Evolutionary conservation across 2,888 invertebrate genomes (phyloP).

Genomic region (Pheosia tremula): DNA sequence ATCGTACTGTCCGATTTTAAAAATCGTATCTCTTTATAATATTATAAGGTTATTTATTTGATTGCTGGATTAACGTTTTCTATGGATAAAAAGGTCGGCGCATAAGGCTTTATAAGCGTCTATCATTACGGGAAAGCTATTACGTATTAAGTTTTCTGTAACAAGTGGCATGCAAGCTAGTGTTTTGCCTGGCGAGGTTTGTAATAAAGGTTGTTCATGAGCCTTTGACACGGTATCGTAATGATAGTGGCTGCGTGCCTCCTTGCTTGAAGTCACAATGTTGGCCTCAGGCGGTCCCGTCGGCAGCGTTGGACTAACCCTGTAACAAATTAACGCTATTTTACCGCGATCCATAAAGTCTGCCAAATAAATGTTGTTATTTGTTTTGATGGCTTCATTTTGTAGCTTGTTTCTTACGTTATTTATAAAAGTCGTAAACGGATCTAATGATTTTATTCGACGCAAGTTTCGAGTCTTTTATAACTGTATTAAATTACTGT

Average conservation of each 20-base stretch:
- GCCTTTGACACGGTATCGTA: constrained; percentile 46
- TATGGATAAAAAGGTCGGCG: constrained; percentile 16
- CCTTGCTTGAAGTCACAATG: constrained; percentile 47
- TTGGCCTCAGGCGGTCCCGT: constrained; percentile 55
- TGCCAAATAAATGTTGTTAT: constrained; percentile 43
- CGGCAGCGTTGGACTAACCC: constrained; percentile 45
- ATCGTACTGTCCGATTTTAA: constrained; percentile 45
- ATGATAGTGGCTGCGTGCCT: constrained; percentile 47
- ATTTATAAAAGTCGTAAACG: constrained; percentile 47
- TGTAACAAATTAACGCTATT: constrained; percentile 51
- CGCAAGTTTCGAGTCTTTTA: constrained; percentile 12
- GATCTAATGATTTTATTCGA: constrained; percentile 30
- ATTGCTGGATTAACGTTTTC: constrained; percentile 40
- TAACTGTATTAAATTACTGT: not conserved
- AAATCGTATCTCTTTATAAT: constrained; percentile 47
- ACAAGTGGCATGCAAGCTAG: constrained; percentile 31
- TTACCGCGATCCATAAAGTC: constrained; percentile 38
- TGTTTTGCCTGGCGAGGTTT: constrained; percentile 37
- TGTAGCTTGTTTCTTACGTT: constrained; percentile 31
- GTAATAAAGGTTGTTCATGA: constrained; percentile 50
- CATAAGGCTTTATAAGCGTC: constrained; percentile 28
- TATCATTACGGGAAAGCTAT: constrained; percentile 47
- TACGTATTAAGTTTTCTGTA: constrained; percentile 37
- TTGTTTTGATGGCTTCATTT: constrained; percentile 56
- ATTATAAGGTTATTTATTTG: constrained; percentile 44